phyloP scores from a whole-genome alignment of 2,888 invertebrate species.

The Drosophila leonis region DNA sequence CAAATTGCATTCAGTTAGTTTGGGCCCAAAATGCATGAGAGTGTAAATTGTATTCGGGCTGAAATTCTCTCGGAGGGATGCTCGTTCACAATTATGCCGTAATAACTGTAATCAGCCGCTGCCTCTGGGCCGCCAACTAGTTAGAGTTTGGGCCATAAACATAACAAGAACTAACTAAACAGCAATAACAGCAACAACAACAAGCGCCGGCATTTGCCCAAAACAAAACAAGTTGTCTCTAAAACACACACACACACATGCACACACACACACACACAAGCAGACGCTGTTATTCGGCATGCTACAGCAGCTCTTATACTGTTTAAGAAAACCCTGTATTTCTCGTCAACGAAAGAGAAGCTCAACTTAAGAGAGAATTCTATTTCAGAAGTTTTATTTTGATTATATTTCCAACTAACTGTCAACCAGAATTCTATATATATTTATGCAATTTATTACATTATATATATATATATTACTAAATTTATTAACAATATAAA shows the following conservation, averaged over 20 bases:
- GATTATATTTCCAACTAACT: not conserved
- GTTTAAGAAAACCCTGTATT: slow-evolving; percentile 49
- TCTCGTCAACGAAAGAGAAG: slow-evolving; percentile 24
- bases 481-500: not conserved
- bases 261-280: slow-evolving; percentile 2
- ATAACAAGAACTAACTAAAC: slow-evolving; percentile 55
- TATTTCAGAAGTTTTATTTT: not conserved
- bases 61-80: slow-evolving; percentile 37
- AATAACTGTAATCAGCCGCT: slow-evolving; percentile 71
- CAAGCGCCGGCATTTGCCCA: slow-evolving; percentile 66
- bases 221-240: slow-evolving; percentile 64
- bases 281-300: not conserved
- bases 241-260: slow-evolving; percentile 7
- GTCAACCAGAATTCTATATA: not conserved
- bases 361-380: slow-evolving; percentile 23
- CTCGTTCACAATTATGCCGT: slow-evolving; percentile 60
- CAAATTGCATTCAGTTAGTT: slow-evolving; percentile 21
- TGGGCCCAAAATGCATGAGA: slow-evolving; percentile 20
- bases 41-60: slow-evolving; percentile 52
- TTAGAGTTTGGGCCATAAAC: slow-evolving; percentile 41
- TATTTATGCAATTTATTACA: not conserved
- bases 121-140: slow-evolving; percentile 50
- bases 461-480: too few relatives aligned
- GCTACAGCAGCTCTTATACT: slow-evolving; percentile 44
- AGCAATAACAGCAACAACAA: slow-evolving; percentile 35